Evolutionary conservation across 2,797 vertebrate species (phyloP).

Genomic region (Apogon hyalosoma): DNA sequence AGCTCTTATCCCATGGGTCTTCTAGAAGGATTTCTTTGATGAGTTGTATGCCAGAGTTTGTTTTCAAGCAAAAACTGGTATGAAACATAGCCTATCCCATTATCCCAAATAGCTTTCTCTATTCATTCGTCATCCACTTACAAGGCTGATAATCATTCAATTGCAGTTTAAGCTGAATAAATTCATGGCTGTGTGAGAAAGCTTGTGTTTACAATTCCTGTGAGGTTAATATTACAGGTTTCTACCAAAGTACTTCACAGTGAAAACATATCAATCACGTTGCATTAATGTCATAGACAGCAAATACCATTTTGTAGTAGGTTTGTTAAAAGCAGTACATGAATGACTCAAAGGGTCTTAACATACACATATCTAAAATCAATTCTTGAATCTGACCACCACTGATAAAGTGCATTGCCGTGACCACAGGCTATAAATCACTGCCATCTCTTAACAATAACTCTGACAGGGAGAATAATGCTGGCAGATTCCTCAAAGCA

Average conservation of each 20-base stretch:
- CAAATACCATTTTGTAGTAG: neutral
- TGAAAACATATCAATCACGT: constrained; percentile 21
- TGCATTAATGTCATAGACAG: neutral
- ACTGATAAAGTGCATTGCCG: constrained; percentile 18
- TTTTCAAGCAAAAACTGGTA: neutral
- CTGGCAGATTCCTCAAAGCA: constrained; percentile 31
- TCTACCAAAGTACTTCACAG: neutral
- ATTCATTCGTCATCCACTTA: neutral
- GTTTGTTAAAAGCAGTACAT: neutral
- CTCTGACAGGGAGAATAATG: constrained; percentile 2
- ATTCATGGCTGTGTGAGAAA: neutral
- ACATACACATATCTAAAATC: constrained; percentile 13
- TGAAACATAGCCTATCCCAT: neutral
- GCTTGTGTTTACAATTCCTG: neutral
- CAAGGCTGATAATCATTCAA: neutral
- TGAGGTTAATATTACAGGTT: neutral
- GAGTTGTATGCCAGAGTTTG: constrained; percentile 6
- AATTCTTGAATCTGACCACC: constrained; percentile 22
- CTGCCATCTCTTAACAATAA: constrained; percentile 7
- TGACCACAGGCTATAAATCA: constrained; percentile 28
- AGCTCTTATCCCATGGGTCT: constrained; percentile 4
- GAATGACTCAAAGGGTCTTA: neutral
- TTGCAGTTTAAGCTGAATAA: too few relatives aligned
- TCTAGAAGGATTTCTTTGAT: constrained; percentile 8
- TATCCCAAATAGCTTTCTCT: neutral